Base-by-base conservation (phyloP, 2,797 vertebrate species). In the Mastacembelus armatus region DNA sequence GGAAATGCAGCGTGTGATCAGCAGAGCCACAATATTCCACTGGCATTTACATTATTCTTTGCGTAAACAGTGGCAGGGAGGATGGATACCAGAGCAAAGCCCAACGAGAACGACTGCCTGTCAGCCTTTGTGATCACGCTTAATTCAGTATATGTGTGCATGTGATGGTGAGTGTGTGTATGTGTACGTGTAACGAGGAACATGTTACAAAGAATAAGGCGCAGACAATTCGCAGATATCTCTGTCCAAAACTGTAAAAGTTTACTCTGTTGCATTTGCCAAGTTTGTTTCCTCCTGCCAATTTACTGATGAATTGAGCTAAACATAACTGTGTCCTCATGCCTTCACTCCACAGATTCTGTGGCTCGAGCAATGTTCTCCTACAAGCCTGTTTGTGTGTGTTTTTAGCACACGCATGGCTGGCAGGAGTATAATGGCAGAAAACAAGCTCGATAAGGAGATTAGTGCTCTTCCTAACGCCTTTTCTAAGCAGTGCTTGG, bases 41-140 rank as follows among this genome's bases (percentile, higher is more conserved):
- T 92, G 90, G 85, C 90, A 92, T 92, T 91, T 91, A 91, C 92
- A 86, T 66, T 89, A 77, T 75, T 81, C 77, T 80, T 77, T 83
- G 86, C 52, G 86, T 88, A 89, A 92, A 92, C 87, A 91, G 73
- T 47, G 66, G 63, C 67, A 68, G 42, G 30, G 21, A 68, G 74
- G 83, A 85, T 30, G 75, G 80, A 85, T 77, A 60, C 61, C 62
- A 44, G 71, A 3, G 30, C 51, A 78, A 71, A 86, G 73, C 62
- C 64, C 49, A 18, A 36, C 10, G 50, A 75, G 72, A 66, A 63
- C 68, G 18, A 39, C 42, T 30, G 56, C 64, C 71, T 85, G 88
- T 89, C 85, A 85, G 77, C 75, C 54, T 77, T 67, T 74, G 27
- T 83, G 85, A 87, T 85, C 78, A 80, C 76, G 85, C 82, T 74